Base-by-base conservation (phyloP, 2,113 vertebrate genomes). In the Athene noctua region DNA sequence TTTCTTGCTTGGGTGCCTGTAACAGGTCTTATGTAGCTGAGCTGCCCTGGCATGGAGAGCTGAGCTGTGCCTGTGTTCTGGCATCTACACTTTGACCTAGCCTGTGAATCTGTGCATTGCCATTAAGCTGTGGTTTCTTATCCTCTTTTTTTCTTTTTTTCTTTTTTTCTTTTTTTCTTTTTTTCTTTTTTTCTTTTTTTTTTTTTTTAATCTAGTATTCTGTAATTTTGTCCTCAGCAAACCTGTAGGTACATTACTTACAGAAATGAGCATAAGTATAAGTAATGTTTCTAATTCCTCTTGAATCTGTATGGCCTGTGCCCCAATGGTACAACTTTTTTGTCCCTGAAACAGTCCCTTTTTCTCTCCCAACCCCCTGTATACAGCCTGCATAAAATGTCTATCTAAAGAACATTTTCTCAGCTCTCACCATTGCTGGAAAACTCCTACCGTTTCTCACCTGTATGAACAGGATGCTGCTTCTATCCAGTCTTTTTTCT, bases 221-320 rank as follows among this genome's bases (percentile, higher is more conserved):
- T 15, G 4, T 40, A 44, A n/a, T 46, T 20, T 68, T 68, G 1
- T 30, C 44, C n/a, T 74, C 51, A 59, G 40, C 8, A 80, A 65
- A 40, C 13, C 15, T 51, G 40, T 49, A 63, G 30, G 16, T 71
- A 47, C 27, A 63, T 34, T 32, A 46, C 15, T 81, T 89, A 52
- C 0, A 1, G 13, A 84, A 62, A 51, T 22, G 6, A 62, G 4
- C 25, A 62, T 3, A 58, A 9, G 6, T 62, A n/a, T 0, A n/a
- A 38, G 0, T 6, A 38, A 26, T 0, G 0, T 62, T 80, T 66
- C 36, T 73, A 10, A 30, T 72, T 87, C 55, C 27, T 52, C 10
- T 68, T 4, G 9, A 72, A 47, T 36, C n/a, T 47, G 3, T 52
- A 9, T 8, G 19, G 29, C 29, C 46, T 78, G 5, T 86, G 42